phyloP scores from a whole-genome alignment of 2,113 vertebrate species.

The Oryzias curvinotus region DNA sequence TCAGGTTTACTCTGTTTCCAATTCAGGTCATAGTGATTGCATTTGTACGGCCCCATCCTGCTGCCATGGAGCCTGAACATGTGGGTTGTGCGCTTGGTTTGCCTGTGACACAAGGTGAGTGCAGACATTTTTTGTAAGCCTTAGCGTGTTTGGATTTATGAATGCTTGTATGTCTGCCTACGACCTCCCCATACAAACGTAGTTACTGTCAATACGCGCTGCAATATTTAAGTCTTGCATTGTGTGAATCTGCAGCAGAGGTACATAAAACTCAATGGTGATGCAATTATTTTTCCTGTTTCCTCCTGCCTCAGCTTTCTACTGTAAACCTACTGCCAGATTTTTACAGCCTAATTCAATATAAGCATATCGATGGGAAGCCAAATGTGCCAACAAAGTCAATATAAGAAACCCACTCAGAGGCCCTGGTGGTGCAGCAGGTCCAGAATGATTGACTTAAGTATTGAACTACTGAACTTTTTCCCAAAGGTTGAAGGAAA shows the following conservation, averaged over 20 bases:
- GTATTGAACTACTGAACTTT: conserved; percentile 47
- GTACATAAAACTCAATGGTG: conserved; percentile 25
- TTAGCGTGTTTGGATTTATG: not conserved
- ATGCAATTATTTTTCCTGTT: conserved; percentile 27
- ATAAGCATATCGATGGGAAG: conserved; percentile 32
- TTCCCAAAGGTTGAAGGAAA: conserved; percentile 29
- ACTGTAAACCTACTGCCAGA: conserved; percentile 3
- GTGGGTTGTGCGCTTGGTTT: conserved; percentile 1
- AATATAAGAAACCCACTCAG: conserved; percentile 19
- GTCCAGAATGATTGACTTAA: conserved; percentile 40
- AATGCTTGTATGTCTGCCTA: not conserved
- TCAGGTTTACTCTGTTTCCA: conserved; percentile 27
- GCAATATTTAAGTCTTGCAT: conserved; percentile 17
- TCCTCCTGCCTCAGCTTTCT: conserved; percentile 13
- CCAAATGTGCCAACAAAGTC: conserved; percentile 45
- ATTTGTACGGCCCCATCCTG: conserved; percentile 46
- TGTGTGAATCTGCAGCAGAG: conserved; percentile 12
- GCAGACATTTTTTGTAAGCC: not conserved
- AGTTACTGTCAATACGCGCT: conserved; percentile 5
- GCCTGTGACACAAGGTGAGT: not conserved
- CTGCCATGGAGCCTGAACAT: not conserved
- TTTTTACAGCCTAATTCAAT: conserved; percentile 25
- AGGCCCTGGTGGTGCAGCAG: conserved; percentile 12
- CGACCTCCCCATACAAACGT: conserved; percentile 1
- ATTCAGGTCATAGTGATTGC: conserved; percentile 42